A percentile compares a stretch with the other conserved stretches of the same genome.
Evolutionary conservation across 2,113 vertebrate genomes (phyloP).

Genomic region (Hyperopisus bebe): DNA sequence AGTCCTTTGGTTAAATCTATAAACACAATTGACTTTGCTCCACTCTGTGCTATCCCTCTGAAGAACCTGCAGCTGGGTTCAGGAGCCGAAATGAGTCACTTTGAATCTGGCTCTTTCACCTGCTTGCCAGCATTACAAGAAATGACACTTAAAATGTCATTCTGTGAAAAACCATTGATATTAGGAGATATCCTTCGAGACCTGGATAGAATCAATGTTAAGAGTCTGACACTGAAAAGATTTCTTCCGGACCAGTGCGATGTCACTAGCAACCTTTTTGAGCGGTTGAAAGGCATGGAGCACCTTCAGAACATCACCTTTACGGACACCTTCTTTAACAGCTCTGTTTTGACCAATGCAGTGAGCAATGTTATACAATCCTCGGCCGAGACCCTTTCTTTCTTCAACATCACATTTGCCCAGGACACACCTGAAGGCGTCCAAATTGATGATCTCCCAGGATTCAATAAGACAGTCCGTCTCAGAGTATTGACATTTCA

Average conservation of each 20-base stretch:
- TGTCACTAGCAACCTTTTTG: slow-evolving; percentile 34
- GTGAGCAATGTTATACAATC: slow-evolving; percentile 39
- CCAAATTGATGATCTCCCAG: slow-evolving; percentile 28
- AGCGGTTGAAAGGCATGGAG: slow-evolving; percentile 37
- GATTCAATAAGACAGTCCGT: slow-evolving; percentile 34
- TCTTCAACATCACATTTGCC: slow-evolving; percentile 51
- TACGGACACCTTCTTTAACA: slow-evolving; percentile 45
- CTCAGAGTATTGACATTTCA: slow-evolving; percentile 39
- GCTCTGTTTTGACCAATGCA: slow-evolving; percentile 39
- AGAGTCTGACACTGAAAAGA: slow-evolving; percentile 32
- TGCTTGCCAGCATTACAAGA: slow-evolving; percentile 36
- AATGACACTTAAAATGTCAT: slow-evolving; percentile 40
- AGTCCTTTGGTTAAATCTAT: slow-evolving; percentile 38
- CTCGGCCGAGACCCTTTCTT: slow-evolving; percentile 31
- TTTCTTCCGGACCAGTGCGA: slow-evolving; percentile 43
- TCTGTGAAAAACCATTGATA: slow-evolving; percentile 39
- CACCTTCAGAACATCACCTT: slow-evolving; percentile 41
- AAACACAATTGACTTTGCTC: slow-evolving; percentile 38
- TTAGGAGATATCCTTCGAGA: slow-evolving; percentile 42
- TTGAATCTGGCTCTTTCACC: slow-evolving; percentile 44
- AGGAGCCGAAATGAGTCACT: slow-evolving; percentile 35
- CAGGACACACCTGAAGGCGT: slow-evolving; percentile 50
- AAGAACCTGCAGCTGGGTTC: slow-evolving; percentile 36
- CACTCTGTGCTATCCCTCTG: slow-evolving; percentile 23
- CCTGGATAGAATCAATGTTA: slow-evolving; percentile 34